These are phyloP conservation scores for Oreochromis tanganicae DNA, from an alignment of 2,113 vertebrate genomes.

Conservation along the genomic window DNA sequence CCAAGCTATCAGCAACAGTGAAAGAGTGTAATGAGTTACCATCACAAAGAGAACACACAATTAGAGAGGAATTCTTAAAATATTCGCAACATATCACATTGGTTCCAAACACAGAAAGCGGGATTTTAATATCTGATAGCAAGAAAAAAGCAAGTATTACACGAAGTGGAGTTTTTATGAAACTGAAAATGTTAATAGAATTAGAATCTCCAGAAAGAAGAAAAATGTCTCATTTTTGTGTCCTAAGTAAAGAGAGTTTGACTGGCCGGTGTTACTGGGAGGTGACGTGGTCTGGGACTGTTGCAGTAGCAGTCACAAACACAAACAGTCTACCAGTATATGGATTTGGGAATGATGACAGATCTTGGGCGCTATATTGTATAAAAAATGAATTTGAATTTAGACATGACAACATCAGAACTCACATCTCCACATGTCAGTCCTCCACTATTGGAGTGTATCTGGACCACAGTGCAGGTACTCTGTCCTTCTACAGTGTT, in stretches of 20 bases:
- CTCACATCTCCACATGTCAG: background rate
- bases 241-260: background rate
- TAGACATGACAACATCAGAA: background rate
- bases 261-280: background rate
- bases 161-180: rapidly evolving
- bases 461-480: background rate
- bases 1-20: background rate
- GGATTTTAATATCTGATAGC: background rate
- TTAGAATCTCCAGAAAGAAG: rapidly evolving
- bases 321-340: background rate
- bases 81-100: background rate
- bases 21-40: background rate
- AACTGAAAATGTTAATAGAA: rapidly evolving
- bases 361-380: background rate
- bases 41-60: background rate
- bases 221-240: background rate
- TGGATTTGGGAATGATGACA: background rate
- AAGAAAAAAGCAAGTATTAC: background rate
- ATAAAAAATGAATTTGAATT: background rate
- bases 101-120: background rate
- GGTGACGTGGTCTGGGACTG: background rate
- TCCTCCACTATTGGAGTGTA: background rate
- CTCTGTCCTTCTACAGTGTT: background rate
- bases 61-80: background rate
- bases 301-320: background rate